phyloP scores from a whole-genome alignment of 1,140 invertebrate genomes.

The Anastrepha obliqua region DNA sequence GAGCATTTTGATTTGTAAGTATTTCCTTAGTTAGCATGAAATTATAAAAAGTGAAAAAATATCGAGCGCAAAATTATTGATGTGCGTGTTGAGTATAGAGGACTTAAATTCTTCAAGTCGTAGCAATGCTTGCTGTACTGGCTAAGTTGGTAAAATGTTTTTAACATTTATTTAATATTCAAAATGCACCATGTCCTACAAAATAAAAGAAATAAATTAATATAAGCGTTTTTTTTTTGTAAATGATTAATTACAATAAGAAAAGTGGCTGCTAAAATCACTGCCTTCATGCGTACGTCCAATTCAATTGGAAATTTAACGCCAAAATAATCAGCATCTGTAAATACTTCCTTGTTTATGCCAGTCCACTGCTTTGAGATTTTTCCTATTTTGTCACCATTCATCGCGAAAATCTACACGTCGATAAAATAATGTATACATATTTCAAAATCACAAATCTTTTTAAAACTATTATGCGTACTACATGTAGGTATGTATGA shows the following conservation, averaged over 20 bases:
- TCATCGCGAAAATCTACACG: constrained; percentile 63
- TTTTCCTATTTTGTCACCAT: constrained; percentile 66
- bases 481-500: background rate
- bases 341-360: constrained; percentile 64
- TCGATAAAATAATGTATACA: background rate
- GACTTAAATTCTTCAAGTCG: background rate
- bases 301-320: constrained; percentile 64
- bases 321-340: constrained; percentile 66
- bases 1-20: background rate
- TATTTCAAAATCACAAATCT: background rate
- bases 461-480: background rate
- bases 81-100: constrained; percentile 11
- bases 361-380: constrained; percentile 68
- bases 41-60: background rate
- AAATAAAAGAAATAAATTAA: constrained; percentile 43
- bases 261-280: constrained; percentile 64
- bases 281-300: constrained; percentile 68
- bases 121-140: constrained; percentile 29
- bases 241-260: constrained; percentile 62
- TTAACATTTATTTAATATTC: constrained; percentile 59
- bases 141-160: background rate
- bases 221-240: background rate
- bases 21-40: background rate
- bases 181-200: constrained; percentile 62
- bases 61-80: background rate